Conservation (phyloP, 1,140 invertebrate genomes). For the Macrobrachium rosenbergii region DNA sequence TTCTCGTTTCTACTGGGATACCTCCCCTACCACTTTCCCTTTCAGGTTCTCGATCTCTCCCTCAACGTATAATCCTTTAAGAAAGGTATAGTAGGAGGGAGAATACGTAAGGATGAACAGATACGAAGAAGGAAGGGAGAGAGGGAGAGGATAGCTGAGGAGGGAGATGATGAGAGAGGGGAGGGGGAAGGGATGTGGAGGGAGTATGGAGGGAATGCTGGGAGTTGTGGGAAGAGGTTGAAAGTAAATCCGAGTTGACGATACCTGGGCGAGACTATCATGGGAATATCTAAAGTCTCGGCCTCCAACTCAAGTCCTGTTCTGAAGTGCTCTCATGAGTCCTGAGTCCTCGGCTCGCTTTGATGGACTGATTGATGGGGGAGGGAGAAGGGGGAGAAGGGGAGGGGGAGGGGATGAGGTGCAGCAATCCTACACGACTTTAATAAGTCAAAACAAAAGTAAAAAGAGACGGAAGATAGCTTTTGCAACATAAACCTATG, state of each 20-base stretch:
- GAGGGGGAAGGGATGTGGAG: not conserved
- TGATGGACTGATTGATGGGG: not conserved
- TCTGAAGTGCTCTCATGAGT: no score
- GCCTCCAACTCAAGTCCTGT: no score
- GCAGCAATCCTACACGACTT: no score
- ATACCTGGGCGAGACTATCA: no score
- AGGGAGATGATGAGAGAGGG: not conserved
- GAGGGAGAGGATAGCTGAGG: not conserved
- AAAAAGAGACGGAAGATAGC: not conserved
- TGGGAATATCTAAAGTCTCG: no score
- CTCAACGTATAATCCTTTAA: not conserved
- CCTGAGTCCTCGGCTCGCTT: no score
- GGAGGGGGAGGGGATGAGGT: no score
- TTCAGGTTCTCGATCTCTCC: not conserved
- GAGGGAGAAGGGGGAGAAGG: not conserved
- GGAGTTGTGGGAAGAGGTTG: not conserved
- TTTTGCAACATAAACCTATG: no score
- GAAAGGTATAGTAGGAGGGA: no score
- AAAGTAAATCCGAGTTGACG: no score
- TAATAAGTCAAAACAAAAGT: not conserved
- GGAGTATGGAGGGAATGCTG: not conserved
- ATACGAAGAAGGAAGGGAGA: not conserved
- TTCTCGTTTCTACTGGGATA: not conserved
- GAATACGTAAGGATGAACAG: not conserved
- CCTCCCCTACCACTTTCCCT: slow-evolving; percentile 9